phyloP scores from a whole-genome alignment of 2,113 vertebrate species.

The Podarcis cretensis region DNA sequence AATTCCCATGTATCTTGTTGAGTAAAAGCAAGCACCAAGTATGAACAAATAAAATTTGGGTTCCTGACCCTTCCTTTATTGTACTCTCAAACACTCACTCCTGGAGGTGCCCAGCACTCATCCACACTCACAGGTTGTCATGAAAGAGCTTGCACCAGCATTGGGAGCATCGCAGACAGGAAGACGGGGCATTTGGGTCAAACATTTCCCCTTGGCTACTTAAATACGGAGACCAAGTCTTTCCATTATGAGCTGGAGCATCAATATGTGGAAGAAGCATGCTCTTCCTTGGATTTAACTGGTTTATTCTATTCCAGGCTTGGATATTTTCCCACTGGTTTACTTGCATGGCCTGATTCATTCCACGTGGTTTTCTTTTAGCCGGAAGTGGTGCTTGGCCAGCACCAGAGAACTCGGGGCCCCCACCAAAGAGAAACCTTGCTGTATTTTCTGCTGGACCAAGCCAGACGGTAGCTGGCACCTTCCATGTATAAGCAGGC shows the following conservation, averaged over 20 bases:
- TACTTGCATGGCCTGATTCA: neutral
- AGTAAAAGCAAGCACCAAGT: neutral
- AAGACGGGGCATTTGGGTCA: neutral
- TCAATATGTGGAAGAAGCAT: conserved; percentile 15
- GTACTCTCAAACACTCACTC: neutral
- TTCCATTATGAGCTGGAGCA: neutral
- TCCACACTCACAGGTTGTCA: neutral
- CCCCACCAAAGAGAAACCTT: neutral
- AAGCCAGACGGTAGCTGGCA: conserved; percentile 20
- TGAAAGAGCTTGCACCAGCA: conserved; percentile 3
- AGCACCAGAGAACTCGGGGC: neutral
- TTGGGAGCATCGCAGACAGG: conserved; percentile 9
- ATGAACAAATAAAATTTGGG: neutral
- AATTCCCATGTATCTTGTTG: neutral
- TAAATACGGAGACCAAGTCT: neutral
- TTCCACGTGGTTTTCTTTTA: neutral
- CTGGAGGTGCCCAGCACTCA: neutral
- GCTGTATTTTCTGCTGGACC: neutral
- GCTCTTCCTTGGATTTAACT: neutral
- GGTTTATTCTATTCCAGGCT: neutral
- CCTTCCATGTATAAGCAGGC: neutral
- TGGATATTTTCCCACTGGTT: neutral
- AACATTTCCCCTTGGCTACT: neutral
- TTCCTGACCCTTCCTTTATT: conserved; percentile 12
- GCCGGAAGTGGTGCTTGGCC: neutral